Evolutionary conservation across 1,140 invertebrate species (phyloP).

Genomic region (Odontomachus brunneus): DNA sequence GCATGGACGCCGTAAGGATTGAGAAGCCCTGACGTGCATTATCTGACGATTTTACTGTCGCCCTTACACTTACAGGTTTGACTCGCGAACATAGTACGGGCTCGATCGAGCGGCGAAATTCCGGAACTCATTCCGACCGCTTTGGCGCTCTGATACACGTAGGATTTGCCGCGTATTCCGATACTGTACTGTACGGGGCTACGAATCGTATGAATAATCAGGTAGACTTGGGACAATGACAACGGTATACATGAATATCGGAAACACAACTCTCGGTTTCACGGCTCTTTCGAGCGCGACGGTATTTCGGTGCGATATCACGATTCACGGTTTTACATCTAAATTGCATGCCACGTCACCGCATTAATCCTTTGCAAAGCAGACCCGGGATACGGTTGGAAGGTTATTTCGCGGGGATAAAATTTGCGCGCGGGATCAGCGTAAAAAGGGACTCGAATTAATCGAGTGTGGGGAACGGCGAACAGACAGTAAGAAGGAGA

Average conservation of each 20-base stretch:
- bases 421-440: not conserved
- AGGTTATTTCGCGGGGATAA: not conserved
- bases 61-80: not conserved
- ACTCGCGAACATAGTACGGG: slow-evolving; percentile 4
- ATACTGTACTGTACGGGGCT: slow-evolving; percentile 15
- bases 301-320: not conserved
- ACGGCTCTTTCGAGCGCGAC: not conserved
- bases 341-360: not conserved
- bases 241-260: slow-evolving; percentile 21
- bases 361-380: not conserved
- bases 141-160: slow-evolving; percentile 19
- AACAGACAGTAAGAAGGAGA: not conserved
- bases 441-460: not conserved
- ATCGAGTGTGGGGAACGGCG: not conserved
- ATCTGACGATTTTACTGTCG: slow-evolving; percentile 16
- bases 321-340: slow-evolving; percentile 5
- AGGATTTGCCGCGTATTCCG: slow-evolving; percentile 45
- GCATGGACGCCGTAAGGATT: not conserved
- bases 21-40: slow-evolving; percentile 36
- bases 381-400: not conserved
- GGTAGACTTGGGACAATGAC: slow-evolving; percentile 43
- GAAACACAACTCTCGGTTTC: slow-evolving; percentile 30
- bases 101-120: slow-evolving; percentile 26
- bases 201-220: slow-evolving; percentile 49
- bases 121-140: slow-evolving; percentile 26